Conservation (phyloP, 2,797 vertebrate genomes). For the Balearica regulorum region DNA sequence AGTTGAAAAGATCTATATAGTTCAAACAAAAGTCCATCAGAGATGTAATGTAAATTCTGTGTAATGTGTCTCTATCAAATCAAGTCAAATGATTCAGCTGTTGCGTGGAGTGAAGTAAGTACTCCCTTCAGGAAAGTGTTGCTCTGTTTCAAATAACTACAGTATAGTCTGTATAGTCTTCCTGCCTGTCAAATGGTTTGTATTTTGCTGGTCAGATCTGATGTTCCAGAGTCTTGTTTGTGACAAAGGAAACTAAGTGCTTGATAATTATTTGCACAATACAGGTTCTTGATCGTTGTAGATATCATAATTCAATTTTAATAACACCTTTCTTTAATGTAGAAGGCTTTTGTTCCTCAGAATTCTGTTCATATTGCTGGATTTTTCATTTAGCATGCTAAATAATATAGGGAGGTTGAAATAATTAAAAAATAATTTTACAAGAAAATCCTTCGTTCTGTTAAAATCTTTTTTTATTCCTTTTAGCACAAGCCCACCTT, state of each 20-base stretch:
- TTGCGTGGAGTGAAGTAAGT: neutral
- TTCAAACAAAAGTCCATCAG: conserved; percentile 23
- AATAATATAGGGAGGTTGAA: neutral
- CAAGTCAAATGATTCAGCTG: neutral
- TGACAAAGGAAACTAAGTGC: neutral
- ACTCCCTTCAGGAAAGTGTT: neutral
- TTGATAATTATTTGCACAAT: neutral
- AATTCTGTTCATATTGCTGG: neutral
- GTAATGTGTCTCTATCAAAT: neutral
- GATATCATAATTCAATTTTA: neutral
- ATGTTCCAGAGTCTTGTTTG: neutral
- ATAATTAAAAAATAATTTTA: neutral
- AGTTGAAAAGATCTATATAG: neutral
- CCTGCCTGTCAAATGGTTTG: neutral
- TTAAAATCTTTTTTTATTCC: neutral
- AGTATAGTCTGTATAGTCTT: neutral
- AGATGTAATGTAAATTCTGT: neutral
- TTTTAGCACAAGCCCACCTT: conserved; percentile 89
- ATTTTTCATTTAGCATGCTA: neutral
- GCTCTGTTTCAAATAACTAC: neutral
- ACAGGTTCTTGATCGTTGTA: neutral
- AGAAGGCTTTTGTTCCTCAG: neutral
- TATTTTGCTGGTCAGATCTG: neutral
- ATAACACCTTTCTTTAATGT: neutral
- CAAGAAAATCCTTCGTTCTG: neutral